These are phyloP conservation scores for Panzeria rudis DNA, from an alignment of 2,888 invertebrate species.

Conservation along the genomic window DNA sequence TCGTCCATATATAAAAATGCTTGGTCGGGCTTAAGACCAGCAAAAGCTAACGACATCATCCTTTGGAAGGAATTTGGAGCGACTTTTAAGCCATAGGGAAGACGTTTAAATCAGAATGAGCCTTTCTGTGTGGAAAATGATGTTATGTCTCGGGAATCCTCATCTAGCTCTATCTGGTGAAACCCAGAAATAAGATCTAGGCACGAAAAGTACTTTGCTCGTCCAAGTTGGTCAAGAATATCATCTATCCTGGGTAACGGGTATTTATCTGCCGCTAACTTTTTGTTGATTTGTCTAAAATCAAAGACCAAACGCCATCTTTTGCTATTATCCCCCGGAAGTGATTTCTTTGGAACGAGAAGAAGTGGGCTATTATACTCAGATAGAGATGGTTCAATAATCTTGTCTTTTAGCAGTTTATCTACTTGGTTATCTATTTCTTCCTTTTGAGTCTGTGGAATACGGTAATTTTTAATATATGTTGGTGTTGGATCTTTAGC, in stretches of 20 bases:
- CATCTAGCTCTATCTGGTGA: constrained; percentile 13
- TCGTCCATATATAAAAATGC: constrained; percentile 39
- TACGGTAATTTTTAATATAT: too few species aligned
- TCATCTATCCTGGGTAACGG: constrained; percentile 28
- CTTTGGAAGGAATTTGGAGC: background rate
- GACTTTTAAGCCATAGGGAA: background rate
- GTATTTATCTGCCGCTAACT: constrained; percentile 13
- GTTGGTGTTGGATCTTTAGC: too few species aligned
- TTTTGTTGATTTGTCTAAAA: constrained; percentile 11
- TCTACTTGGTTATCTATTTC: too few species aligned
- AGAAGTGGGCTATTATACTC: too few species aligned
- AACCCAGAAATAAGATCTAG: constrained; percentile 9
- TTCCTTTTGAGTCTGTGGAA: too few species aligned
- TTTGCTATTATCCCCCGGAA: too few species aligned
- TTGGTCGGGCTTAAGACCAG: background rate
- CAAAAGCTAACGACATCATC: constrained; percentile 33
- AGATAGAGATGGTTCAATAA: too few species aligned
- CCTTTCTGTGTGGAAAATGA: background rate
- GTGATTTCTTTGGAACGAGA: too few species aligned
- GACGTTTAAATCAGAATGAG: background rate
- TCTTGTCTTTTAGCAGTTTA: too few species aligned
- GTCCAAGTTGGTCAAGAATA: constrained; percentile 9
- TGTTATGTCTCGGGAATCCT: background rate
- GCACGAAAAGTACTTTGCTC: constrained; percentile 23
- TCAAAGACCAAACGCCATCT: too few species aligned